Conservation (phyloP, 2,797 vertebrate genomes). For the Platalea minor region DNA sequence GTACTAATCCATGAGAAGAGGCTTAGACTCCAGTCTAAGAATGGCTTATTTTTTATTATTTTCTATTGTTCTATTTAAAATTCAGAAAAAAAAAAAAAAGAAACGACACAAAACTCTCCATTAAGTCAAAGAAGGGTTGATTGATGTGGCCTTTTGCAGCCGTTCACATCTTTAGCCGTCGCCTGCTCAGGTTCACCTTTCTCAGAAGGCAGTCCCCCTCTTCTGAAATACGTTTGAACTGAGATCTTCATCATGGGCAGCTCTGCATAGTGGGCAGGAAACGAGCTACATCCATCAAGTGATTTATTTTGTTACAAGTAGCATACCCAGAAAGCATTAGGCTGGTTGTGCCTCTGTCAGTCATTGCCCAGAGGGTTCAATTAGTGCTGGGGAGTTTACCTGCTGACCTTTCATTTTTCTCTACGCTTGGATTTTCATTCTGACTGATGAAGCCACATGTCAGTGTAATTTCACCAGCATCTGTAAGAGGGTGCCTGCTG, state of each 20-base stretch:
- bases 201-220: background rate
- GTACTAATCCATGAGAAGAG: background rate
- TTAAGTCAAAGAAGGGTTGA: background rate
- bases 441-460: background rate
- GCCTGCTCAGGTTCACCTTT: background rate
- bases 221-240: background rate
- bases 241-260: background rate
- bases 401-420: conserved; percentile 39
- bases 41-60: background rate
- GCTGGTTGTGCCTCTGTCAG: background rate
- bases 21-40: background rate
- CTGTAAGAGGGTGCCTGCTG: background rate
- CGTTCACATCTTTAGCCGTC: background rate
- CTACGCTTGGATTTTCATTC: background rate
- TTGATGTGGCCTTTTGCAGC: background rate
- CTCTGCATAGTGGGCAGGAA: background rate
- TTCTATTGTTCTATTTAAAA: background rate
- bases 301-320: background rate
- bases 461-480: background rate
- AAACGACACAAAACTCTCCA: background rate
- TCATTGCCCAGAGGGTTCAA: conserved; percentile 33
- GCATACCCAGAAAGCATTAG: background rate
- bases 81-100: background rate
- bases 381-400: background rate
- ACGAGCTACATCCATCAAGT: background rate